phyloP scores from a whole-genome alignment of 2,113 vertebrate genomes.

The Caranx melampygus region DNA sequence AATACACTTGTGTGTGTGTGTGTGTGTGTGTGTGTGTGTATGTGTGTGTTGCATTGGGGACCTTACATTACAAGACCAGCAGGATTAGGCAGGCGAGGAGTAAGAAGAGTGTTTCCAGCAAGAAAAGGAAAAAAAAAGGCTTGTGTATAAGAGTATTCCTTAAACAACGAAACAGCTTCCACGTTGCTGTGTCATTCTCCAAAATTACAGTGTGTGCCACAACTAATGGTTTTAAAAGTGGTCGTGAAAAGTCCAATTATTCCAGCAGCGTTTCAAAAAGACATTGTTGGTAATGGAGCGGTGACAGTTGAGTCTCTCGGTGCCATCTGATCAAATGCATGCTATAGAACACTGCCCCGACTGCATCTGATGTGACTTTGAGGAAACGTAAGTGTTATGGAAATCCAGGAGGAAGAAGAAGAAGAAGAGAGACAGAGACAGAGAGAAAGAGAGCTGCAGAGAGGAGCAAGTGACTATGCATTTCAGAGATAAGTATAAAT shows the following conservation, averaged over 20 bases:
- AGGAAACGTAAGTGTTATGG: background rate
- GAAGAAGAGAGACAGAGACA: background rate
- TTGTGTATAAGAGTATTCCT: background rate
- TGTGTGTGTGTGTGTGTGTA: constrained; percentile 25
- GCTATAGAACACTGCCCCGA: background rate
- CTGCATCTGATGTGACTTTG: background rate
- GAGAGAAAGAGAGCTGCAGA: background rate
- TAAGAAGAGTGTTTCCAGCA: background rate
- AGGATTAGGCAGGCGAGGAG: background rate
- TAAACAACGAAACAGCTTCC: background rate
- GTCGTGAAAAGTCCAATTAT: constrained; percentile 33
- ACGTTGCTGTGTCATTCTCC: constrained; percentile 22
- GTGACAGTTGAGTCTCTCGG: constrained; percentile 8
- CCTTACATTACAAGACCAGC: constrained; percentile 19
- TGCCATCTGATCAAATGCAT: constrained; percentile 11
- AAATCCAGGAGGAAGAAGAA: background rate
- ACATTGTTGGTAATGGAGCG: constrained; percentile 33
- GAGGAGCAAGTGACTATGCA: constrained; percentile 23
- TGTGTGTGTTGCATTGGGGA: constrained; percentile 24
- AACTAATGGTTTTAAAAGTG: constrained; percentile 43
- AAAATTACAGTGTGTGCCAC: constrained; percentile 17
- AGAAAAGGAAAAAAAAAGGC: background rate
- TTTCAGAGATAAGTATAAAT: constrained; percentile 50
- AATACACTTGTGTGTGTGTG: background rate
- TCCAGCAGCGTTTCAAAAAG: background rate